Conservation (phyloP, 2,113 vertebrate species). For the human region DNA sequence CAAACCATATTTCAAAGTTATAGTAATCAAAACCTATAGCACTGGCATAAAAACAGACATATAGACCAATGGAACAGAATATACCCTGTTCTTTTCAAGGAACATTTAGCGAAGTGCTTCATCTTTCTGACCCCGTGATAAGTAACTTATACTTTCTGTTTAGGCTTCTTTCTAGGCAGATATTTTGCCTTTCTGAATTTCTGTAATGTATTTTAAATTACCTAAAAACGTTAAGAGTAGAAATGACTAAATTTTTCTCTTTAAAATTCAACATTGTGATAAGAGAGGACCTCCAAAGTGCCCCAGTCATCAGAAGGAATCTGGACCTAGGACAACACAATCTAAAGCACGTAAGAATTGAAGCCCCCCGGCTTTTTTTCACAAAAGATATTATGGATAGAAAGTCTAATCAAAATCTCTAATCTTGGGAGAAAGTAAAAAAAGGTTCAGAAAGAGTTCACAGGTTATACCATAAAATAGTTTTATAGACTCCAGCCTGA, state of each 20-base stretch:
- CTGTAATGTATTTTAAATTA: conserved; percentile 6
- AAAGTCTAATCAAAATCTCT: background rate
- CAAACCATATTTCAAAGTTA: background rate
- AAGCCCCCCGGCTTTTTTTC: background rate
- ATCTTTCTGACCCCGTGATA: background rate
- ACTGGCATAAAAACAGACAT: background rate
- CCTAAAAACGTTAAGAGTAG: background rate
- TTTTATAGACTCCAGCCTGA: background rate
- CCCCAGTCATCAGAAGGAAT: background rate
- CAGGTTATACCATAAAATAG: background rate
- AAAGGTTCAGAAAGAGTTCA: background rate
- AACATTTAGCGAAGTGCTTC: background rate
- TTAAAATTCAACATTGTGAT: background rate
- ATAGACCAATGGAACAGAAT: background rate
- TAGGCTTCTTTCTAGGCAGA: background rate
- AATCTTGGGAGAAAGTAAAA: background rate
- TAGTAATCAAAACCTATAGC: background rate
- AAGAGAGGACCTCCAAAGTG: background rate
- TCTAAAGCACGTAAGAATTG: background rate
- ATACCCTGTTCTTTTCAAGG: background rate
- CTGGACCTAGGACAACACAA: background rate
- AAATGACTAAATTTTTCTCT: background rate
- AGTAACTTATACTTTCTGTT: background rate
- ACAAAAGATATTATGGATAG: background rate
- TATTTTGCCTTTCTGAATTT: background rate